phyloP scores from a whole-genome alignment of 2,797 vertebrate genomes.

The Syngnathus acus region DNA sequence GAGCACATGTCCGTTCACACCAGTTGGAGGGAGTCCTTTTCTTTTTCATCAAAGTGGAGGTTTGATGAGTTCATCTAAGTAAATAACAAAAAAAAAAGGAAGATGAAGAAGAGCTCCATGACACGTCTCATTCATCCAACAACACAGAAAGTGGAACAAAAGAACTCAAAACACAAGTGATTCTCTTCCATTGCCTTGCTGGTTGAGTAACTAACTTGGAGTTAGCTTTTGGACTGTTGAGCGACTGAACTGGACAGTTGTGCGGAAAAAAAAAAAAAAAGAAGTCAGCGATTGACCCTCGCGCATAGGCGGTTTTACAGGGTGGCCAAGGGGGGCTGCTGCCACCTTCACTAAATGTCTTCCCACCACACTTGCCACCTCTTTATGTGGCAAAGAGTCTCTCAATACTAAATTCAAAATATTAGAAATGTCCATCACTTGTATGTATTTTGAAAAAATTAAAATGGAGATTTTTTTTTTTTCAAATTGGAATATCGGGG shows the following conservation, averaged over 20 bases:
- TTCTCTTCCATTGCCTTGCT: not conserved
- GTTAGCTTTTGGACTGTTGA: not conserved
- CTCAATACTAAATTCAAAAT: no score
- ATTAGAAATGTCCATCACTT: no score
- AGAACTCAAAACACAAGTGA: not conserved
- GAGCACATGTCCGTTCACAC: constrained; percentile 63
- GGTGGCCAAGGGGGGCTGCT: no score
- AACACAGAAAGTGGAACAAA: not conserved
- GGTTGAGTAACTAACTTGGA: not conserved
- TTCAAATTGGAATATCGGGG: no score
- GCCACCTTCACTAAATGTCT: no score
- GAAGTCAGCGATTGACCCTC: no score
- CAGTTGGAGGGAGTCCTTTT: constrained; percentile 45
- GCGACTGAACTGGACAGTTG: not conserved
- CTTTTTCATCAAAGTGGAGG: constrained; percentile 10
- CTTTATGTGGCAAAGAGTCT: no score
- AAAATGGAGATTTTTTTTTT: no score
- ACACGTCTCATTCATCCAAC: not conserved
- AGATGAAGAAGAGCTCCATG: not conserved
- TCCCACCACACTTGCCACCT: no score
- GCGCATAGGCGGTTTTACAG: no score
- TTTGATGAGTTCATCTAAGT: not conserved
- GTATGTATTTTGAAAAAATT: no score
- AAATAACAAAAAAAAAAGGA: not conserved
- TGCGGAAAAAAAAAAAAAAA: no score